Conservation (phyloP, 1,140 invertebrate species). For the Nasonia vitripennis region DNA sequence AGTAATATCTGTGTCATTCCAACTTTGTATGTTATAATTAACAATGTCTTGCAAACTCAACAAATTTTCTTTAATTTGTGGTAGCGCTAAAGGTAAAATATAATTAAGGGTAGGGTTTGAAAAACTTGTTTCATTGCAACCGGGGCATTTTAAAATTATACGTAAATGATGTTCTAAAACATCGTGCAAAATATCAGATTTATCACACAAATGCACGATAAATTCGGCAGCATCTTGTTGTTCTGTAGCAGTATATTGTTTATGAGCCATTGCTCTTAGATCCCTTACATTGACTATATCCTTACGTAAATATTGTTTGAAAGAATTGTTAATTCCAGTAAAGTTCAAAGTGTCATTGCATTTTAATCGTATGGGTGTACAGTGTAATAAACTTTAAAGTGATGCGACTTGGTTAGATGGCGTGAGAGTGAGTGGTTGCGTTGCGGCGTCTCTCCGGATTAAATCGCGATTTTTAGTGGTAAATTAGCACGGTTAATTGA, state of each 20-base stretch:
- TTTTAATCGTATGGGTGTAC: too few relatives aligned
- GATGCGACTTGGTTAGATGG: too few relatives aligned
- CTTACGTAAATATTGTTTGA: not conserved
- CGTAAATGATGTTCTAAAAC: not conserved
- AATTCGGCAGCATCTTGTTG: slow-evolving; percentile 16
- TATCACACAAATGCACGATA: not conserved
- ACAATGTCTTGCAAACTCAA: not conserved
- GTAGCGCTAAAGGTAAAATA: not conserved
- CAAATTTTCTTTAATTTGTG: not conserved
- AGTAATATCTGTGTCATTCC: not conserved
- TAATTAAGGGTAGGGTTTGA: not conserved
- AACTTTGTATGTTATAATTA: not conserved
- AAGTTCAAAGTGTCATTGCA: too few relatives aligned
- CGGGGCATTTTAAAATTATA: not conserved
- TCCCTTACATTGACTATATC: not conserved
- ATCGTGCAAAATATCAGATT: not conserved
- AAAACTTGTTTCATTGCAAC: not conserved
- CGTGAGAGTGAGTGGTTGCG: too few relatives aligned
- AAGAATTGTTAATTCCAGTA: too few relatives aligned
- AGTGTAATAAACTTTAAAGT: too few relatives aligned
- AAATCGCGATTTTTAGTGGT: too few relatives aligned
- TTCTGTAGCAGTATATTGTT: not conserved
- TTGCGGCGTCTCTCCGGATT: too few relatives aligned
- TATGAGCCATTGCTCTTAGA: not conserved
- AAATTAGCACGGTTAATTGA: too few relatives aligned